These are phyloP conservation scores for Encarsia formosa DNA, from an alignment of 2,888 invertebrate genomes.

Conservation along the genomic window DNA sequence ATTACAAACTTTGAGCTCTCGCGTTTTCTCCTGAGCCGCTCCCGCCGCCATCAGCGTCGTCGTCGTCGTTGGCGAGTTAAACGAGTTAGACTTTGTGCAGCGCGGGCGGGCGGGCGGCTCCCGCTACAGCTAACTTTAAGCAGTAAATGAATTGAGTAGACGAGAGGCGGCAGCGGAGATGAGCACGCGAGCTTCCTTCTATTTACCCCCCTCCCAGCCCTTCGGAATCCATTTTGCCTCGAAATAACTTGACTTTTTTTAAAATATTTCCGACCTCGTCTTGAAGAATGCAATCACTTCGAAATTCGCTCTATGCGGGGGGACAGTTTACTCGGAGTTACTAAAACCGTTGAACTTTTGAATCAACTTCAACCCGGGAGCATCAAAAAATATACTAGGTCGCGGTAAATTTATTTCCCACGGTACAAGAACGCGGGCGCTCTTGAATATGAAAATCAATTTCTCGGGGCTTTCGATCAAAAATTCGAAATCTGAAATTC, in stretches of 20 bases:
- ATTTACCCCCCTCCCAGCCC: not conserved
- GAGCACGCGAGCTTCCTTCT: constrained; percentile 3
- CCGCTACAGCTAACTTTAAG: constrained; percentile 30
- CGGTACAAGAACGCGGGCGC: no score
- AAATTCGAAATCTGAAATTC: no score
- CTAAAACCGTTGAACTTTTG: no score
- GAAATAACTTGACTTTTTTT: constrained; percentile 8
- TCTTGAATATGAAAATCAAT: no score
- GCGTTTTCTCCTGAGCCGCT: constrained; percentile 13
- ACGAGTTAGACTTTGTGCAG: constrained; percentile 30
- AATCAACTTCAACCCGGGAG: no score
- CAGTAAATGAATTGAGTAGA: constrained; percentile 31
- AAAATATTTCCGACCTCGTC: constrained; percentile 1
- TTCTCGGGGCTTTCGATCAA: no score
- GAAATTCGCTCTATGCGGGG: no score
- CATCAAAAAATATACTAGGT: no score
- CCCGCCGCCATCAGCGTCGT: constrained; percentile 3
- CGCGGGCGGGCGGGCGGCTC: no score
- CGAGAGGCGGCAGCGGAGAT: constrained; percentile 11
- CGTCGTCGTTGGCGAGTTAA: constrained; percentile 25
- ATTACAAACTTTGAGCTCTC: constrained; percentile 23
- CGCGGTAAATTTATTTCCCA: no score
- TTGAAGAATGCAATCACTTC: no score
- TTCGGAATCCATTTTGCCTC: constrained; percentile 16
- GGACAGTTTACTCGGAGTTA: no score